Evolutionary conservation across 2,797 vertebrate species (phyloP).

Genomic region (Epinephelus awoara): DNA sequence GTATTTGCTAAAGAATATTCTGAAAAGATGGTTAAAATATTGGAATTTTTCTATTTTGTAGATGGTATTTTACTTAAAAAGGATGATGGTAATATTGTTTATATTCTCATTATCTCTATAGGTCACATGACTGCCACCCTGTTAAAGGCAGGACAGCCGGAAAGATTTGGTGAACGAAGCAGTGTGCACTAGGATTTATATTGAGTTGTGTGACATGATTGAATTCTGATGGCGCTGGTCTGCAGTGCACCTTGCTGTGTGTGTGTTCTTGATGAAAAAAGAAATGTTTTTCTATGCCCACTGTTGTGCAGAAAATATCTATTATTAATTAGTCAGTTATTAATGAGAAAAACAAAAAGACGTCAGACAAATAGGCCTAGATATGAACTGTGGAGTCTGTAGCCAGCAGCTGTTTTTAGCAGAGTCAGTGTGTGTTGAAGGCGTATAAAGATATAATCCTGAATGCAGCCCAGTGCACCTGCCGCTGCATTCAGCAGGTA

Average conservation of each 20-base stretch:
- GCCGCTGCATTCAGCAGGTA: neutral
- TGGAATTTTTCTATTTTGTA: neutral
- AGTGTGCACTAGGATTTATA: too few species aligned
- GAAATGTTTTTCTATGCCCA: too few species aligned
- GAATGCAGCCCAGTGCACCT: conserved; percentile 23
- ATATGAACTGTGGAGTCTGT: neutral
- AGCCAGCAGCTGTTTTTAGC: neutral
- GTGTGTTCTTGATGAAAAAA: too few species aligned
- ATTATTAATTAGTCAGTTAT: too few species aligned
- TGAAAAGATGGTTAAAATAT: neutral
- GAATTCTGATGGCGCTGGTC: too few species aligned
- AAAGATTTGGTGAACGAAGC: too few species aligned
- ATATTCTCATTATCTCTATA: too few species aligned
- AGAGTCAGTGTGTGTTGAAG: conserved; percentile 1
- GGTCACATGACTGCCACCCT: too few species aligned
- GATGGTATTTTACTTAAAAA: neutral
- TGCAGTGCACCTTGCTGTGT: too few species aligned
- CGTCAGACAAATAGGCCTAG: neutral
- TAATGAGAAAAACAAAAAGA: neutral
- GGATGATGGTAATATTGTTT: neutral
- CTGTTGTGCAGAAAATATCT: too few species aligned
- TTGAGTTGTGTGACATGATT: too few species aligned
- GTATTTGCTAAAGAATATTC: neutral
- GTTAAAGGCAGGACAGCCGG: too few species aligned
- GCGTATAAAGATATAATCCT: conserved; percentile 1